Evolutionary conservation across 92 coral and sea anemone species (phyloP).

Genomic region (Zoanthus sansibaricus): DNA sequence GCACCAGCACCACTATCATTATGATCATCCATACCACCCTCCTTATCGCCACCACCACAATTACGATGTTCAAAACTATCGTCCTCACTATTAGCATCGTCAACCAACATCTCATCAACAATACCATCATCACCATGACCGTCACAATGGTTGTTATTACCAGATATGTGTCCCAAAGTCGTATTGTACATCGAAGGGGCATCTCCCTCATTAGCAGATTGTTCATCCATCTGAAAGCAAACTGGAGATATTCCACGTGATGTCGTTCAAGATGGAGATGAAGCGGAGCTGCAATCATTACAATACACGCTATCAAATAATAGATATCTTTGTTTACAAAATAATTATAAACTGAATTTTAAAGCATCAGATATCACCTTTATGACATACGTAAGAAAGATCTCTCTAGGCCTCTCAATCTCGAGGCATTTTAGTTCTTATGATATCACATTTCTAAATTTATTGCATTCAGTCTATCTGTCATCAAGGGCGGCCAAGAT

Average conservation of each 20-base stretch:
- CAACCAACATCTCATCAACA: background rate
- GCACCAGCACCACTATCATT: too few relatives aligned
- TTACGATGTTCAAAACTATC: background rate
- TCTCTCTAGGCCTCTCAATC: too few relatives aligned
- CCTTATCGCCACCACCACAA: too few relatives aligned
- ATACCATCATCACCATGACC: background rate
- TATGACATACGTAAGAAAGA: too few relatives aligned
- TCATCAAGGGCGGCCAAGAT: too few relatives aligned
- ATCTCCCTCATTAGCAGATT: constrained; percentile 96
- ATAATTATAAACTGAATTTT: too few relatives aligned
- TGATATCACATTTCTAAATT: too few relatives aligned
- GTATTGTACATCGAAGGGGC: constrained; percentile 94
- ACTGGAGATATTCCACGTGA: constrained; percentile 94
- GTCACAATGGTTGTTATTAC: constrained; percentile 50
- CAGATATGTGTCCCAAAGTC: constrained; percentile 98
- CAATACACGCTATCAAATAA: background rate
- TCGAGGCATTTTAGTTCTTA: too few relatives aligned
- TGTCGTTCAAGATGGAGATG: constrained; percentile 77
- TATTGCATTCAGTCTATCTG: too few relatives aligned
- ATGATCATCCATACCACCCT: too few relatives aligned
- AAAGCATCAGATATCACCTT: too few relatives aligned
- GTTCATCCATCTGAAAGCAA: constrained; percentile 99
- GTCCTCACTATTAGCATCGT: constrained; percentile 33
- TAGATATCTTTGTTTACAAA: background rate
- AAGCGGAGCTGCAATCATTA: constrained; percentile 74